Percentiles rank a stretch among this genome's conserved stretches.
These are phyloP conservation scores for Catalaphyllia jardinei DNA, from an alignment of 64 coral and sea anemone genomes.

Conservation along the genomic window DNA sequence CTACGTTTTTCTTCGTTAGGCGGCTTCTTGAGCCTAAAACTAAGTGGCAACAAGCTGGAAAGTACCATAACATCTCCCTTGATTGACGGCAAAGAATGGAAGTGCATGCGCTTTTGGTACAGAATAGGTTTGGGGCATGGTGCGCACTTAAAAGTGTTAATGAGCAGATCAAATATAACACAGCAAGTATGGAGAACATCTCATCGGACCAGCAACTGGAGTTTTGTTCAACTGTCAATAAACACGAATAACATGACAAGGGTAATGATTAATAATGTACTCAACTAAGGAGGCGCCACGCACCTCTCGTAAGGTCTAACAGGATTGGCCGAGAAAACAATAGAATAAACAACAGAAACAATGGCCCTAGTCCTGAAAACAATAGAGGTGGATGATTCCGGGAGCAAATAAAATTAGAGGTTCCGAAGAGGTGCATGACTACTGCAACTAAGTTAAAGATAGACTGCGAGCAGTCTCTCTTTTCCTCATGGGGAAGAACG, in stretches of 20 bases:
- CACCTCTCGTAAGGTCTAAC: too few relatives aligned
- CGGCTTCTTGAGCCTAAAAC: background rate
- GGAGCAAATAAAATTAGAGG: too few relatives aligned
- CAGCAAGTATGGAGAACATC: background rate
- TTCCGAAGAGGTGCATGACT: too few relatives aligned
- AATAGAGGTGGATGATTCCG: too few relatives aligned
- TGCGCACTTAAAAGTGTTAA: background rate
- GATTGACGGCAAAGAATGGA: background rate
- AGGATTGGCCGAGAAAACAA: too few relatives aligned
- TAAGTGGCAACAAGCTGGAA: too few relatives aligned
- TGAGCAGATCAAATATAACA: background rate
- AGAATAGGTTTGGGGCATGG: background rate
- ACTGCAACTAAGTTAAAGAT: too few relatives aligned
- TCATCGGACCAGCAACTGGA: background rate
- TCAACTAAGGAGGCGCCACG: too few relatives aligned
- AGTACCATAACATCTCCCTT: background rate
- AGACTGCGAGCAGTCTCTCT: too few relatives aligned
- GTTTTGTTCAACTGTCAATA: slow-evolving; percentile 9
- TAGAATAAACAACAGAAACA: too few relatives aligned
- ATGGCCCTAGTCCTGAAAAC: too few relatives aligned
- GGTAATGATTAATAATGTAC: background rate
- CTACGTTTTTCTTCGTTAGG: background rate
- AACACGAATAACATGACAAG: background rate
- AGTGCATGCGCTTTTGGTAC: slow-evolving; percentile 28
- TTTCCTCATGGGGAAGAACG: too few relatives aligned